Base-by-base conservation (phyloP, 2,797 vertebrate genomes). In the Smutsia gigantea region DNA sequence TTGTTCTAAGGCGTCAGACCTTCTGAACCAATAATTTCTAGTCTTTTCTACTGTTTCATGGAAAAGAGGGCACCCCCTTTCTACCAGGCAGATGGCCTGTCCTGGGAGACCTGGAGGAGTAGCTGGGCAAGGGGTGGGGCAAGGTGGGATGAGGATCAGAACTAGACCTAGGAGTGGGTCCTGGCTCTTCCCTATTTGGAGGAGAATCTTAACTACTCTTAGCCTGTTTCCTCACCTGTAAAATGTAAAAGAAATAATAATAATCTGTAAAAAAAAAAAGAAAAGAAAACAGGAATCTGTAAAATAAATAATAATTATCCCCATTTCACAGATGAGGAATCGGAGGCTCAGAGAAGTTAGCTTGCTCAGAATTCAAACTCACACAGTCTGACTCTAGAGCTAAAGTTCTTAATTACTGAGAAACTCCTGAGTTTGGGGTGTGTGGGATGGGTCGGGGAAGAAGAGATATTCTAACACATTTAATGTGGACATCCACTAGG, bases 161-260 rank as follows among this genome's bases (percentile, higher is more conserved):
- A 71, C 46, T 46, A 72, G 82, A 57, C 18, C n/a, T 27, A 53
- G 63, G 69, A 78, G 27, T 75, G 34, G 59, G 59, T 93, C 61
- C 75, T 34, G 64, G 10, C 49, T 51, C 61, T 37, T 31, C 8
- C 61, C 27, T 82, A 34, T 17, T 31, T 69, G 39, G 69, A 64
- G 8, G 82, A 42, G 42, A 74, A 81, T 77, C 66, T 81, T 18
- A 74, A 88, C 79, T 74, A 46, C 57, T 63, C 53, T 94, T 27
- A 29, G 51, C 29, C 31, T 86, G 42, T 92, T 71, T 95, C 27
- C 57, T 95, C 57, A 61, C 85, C 23, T 88, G 77, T 66, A 93
- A 89, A 95, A 87, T 78, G 57, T 57, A 46, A 46, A 46, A 46
- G 46, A 46, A 11, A 46, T 46, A 46, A 46, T 46, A 46, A 12